A percentile compares a stretch with the other conserved stretches of the same genome.
phyloP scores from a whole-genome alignment of 2,888 invertebrate genomes.

The Nomada goodeniana region DNA sequence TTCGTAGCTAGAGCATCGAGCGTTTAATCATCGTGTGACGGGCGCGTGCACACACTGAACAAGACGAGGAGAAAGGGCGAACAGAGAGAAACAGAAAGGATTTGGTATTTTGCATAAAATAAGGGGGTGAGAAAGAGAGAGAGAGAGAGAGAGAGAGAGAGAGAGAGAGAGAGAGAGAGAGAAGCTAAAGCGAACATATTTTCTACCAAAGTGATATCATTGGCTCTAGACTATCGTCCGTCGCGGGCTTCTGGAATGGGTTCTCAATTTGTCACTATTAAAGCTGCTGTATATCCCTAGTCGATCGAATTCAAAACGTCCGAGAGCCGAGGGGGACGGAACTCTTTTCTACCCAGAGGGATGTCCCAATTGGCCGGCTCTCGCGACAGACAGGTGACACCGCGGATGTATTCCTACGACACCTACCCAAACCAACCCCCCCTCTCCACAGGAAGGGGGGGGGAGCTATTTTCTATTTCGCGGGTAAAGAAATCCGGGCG shows the following conservation, averaged over 20 bases:
- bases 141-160: constrained; percentile 9
- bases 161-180: constrained; percentile 13
- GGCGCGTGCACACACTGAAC: constrained; percentile 23
- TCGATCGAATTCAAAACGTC: not conserved
- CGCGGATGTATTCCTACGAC: not conserved
- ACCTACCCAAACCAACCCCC: too few species aligned
- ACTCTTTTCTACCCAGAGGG: not conserved
- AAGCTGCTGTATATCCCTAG: constrained; percentile 5
- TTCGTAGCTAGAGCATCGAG: constrained; percentile 48
- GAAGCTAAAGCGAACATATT: constrained; percentile 42
- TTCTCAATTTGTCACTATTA: constrained; percentile 2
- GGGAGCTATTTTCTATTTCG: not conserved
- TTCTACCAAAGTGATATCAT: constrained; percentile 51
- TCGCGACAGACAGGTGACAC: not conserved
- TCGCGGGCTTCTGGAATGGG: constrained; percentile 14
- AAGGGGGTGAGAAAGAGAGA: constrained; percentile 4
- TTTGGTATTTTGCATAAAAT: constrained; percentile 60
- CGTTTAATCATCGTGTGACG: constrained; percentile 45
- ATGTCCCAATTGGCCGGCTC: not conserved
- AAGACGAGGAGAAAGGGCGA: constrained; percentile 22
- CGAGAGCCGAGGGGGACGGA: not conserved
- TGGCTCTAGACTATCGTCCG: constrained; percentile 40
- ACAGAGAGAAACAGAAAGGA: constrained; percentile 18
- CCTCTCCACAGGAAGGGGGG: too few species aligned
- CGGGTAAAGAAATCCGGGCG: not conserved